Evolutionary conservation across 2,797 vertebrate species (phyloP).

Genomic region (Scarus forsteni): DNA sequence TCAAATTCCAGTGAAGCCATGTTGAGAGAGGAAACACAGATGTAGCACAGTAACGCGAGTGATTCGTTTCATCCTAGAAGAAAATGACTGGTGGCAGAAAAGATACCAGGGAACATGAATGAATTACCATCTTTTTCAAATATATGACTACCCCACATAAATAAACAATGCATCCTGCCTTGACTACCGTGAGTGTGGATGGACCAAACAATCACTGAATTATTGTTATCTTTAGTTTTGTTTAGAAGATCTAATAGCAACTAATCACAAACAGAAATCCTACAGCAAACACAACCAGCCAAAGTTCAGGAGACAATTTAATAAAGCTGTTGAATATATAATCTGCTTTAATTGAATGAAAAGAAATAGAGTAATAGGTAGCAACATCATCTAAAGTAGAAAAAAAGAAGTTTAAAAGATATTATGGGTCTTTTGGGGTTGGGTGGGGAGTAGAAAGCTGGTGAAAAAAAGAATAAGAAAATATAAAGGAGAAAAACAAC

Average conservation of each 20-base stretch:
- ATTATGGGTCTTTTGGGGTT: neutral
- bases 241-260: neutral
- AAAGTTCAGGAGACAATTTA: conserved; percentile 13
- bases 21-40: conserved; percentile 12
- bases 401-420: neutral
- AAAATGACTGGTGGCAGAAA: neutral
- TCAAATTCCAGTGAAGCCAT: conserved; percentile 49
- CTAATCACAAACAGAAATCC: neutral
- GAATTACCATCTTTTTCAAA: neutral
- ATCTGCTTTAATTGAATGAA: conserved; percentile 13
- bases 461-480: neutral
- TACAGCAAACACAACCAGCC: neutral
- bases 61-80: neutral
- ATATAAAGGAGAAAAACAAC: neutral
- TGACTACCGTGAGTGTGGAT: no score
- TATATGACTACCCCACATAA: neutral
- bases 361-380: conserved; percentile 46
- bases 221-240: neutral
- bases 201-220: neutral
- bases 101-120: neutral
- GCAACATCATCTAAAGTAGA: conserved; percentile 6
- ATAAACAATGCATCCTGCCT: no score
- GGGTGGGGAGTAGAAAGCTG: no score
- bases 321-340: conserved; percentile 33
- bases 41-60: neutral